Evolutionary conservation across 2,797 vertebrate genomes (phyloP).

Genomic region (Sylvia borin): DNA sequence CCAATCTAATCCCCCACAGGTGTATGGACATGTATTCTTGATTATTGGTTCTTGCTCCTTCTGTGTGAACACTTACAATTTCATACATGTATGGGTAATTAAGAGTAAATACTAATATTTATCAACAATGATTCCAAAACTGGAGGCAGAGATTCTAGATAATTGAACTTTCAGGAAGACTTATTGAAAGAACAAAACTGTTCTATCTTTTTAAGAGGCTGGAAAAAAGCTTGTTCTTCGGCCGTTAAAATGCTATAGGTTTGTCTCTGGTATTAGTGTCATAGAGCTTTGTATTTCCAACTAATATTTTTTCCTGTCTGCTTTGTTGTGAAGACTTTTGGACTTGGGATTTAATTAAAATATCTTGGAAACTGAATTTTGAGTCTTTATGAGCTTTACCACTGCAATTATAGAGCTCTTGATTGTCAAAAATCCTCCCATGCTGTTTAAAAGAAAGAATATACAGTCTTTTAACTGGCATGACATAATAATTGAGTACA

Average conservation of each 20-base stretch:
- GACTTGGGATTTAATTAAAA: constrained; percentile 60
- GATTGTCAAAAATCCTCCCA: constrained; percentile 23
- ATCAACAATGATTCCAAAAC: neutral
- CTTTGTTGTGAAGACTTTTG: constrained; percentile 56
- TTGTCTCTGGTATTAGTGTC: constrained; percentile 38
- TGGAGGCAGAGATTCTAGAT: neutral
- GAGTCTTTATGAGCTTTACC: constrained; percentile 30
- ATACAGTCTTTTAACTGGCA: neutral
- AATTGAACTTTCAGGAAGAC: neutral
- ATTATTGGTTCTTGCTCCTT: constrained; percentile 14
- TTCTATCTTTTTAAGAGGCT: neutral
- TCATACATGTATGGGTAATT: constrained; percentile 39
- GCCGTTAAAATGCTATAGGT: neutral
- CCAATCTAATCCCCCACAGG: neutral
- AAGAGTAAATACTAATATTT: constrained; percentile 17
- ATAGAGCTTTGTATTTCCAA: constrained; percentile 47
- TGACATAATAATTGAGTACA: neutral
- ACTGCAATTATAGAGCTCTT: constrained; percentile 27
- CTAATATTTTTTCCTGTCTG: constrained; percentile 55
- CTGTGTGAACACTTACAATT: constrained; percentile 31
- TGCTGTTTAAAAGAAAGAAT: constrained; percentile 47
- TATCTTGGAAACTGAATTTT: constrained; percentile 47
- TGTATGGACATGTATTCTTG: neutral
- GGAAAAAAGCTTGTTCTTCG: neutral
- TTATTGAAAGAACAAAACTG: neutral